Evolutionary conservation across 2,797 vertebrate genomes (phyloP).

Genomic region (Mareca penelope): DNA sequence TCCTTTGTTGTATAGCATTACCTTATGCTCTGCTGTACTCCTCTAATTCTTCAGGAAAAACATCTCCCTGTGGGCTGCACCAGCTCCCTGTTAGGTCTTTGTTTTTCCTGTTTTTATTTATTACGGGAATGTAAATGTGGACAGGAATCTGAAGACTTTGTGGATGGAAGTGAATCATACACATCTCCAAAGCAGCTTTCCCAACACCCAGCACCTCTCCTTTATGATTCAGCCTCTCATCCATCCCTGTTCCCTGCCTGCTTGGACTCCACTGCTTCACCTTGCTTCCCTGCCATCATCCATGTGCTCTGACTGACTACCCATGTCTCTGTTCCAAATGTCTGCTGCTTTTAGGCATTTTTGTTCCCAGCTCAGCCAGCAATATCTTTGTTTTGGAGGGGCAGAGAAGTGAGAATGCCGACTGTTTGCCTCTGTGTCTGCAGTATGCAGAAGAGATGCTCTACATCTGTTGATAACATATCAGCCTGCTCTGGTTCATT

Average conservation of each 20-base stretch:
- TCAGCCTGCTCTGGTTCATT: neutral
- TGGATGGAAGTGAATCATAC: neutral
- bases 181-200: neutral
- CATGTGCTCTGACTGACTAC: rapidly evolving
- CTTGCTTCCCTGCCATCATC: neutral
- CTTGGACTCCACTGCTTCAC: rapidly evolving
- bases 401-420: neutral
- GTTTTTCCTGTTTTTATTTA: neutral
- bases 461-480: neutral
- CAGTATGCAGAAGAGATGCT: neutral
- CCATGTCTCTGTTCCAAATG: neutral
- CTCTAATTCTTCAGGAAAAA: neutral
- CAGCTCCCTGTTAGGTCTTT: neutral
- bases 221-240: neutral
- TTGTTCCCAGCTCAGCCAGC: neutral
- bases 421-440: neutral
- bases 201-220: rapidly evolving
- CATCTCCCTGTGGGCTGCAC: neutral
- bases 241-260: neutral
- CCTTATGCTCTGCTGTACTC: neutral
- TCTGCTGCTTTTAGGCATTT: neutral
- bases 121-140: neutral
- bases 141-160: neutral
- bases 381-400: neutral
- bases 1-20: rapidly evolving